Evolutionary conservation across 2,888 invertebrate genomes (phyloP), one percentile per base, ranked within the genome.

Genomic region (Synergus itoensis): DNA sequence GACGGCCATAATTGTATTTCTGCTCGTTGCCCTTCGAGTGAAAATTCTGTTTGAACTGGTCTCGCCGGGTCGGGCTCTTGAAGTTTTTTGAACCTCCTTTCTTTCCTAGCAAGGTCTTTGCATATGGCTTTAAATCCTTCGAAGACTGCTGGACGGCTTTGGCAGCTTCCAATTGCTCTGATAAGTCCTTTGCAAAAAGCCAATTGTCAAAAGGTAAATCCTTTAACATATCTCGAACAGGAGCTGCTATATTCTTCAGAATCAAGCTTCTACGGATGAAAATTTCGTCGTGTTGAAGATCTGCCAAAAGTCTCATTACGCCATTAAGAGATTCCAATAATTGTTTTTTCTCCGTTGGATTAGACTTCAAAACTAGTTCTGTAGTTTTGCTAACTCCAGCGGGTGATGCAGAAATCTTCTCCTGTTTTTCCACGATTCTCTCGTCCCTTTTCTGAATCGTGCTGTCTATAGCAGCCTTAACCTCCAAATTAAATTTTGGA

Each of bases 221-320:
- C 9, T 73, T 48, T 7, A 73, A 43, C 16, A 43, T 73, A 7
- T 73, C 73, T 41, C 53, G 45, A 45, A 73, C 7, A 14, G 48
- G 36, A 5, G 18, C 11, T 11, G 16, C 28, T 16, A 73, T 73
- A 53, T 53, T 73, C 43, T 73, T 48, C 41, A 21, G 41, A 73
- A 73, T 48, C 16, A 73, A 48, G n/a, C 16, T 48, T 73, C 73
- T 75, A 21, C 82, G 28, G 8, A 79, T 81, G 1, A n/a, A 45
- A 8, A 77, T 79, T 57, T 83, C 82, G 12, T 83, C 82, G 12
- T 77, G 78, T 28, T 82, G 78, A 8, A 82, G 63, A 69, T 82
- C 78, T 8, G 69, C 48, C 45, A 82, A 41, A 12, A 80, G 57
- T 76, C 80, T 77, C 14, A 73, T 69, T 3, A 60, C 62, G 9